These are phyloP conservation scores for Acleris cristana DNA, from an alignment of 2,888 invertebrate genomes.

Conservation along the genomic window DNA sequence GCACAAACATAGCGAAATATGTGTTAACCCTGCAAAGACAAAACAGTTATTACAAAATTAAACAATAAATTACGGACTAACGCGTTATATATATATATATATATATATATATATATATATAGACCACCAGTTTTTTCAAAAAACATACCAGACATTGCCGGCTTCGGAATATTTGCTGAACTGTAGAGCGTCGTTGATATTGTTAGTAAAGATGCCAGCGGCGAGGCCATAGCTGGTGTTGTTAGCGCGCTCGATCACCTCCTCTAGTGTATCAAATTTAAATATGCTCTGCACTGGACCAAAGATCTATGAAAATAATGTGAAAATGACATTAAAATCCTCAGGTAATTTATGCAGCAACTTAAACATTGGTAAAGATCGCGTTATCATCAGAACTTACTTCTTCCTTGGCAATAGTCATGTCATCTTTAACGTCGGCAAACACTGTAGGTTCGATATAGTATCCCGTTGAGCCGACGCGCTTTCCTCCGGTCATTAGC, in stretches of 20 bases:
- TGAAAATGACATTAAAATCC: too few species aligned
- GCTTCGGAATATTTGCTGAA: constrained; percentile 84
- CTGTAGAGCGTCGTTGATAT: constrained; percentile 87
- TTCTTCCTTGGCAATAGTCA: constrained; percentile 91
- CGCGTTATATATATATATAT: too few species aligned
- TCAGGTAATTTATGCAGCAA: too few species aligned
- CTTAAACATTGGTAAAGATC: too few species aligned
- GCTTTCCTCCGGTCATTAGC: constrained; percentile 88
- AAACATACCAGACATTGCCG: not conserved
- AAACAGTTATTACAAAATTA: not conserved
- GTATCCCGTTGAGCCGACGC: constrained; percentile 86
- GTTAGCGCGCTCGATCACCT: constrained; percentile 90
- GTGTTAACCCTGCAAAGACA: constrained; percentile 21
- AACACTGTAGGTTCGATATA: constrained; percentile 92
- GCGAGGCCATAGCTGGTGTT: constrained; percentile 89
- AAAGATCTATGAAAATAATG: constrained; percentile 84
- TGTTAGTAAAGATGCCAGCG: constrained; percentile 89
- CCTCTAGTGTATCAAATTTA: constrained; percentile 88
- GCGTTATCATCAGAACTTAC: constrained; percentile 60
- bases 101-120: too few species aligned
- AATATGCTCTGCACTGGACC: constrained; percentile 92
- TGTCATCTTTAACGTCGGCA: constrained; percentile 88
- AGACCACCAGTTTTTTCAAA: too few species aligned
- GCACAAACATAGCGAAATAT: constrained; percentile 51
- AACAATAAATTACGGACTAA: not conserved